Evolutionary conservation across 2,797 vertebrate genomes (phyloP).

Genomic region (Glossophaga mutica): DNA sequence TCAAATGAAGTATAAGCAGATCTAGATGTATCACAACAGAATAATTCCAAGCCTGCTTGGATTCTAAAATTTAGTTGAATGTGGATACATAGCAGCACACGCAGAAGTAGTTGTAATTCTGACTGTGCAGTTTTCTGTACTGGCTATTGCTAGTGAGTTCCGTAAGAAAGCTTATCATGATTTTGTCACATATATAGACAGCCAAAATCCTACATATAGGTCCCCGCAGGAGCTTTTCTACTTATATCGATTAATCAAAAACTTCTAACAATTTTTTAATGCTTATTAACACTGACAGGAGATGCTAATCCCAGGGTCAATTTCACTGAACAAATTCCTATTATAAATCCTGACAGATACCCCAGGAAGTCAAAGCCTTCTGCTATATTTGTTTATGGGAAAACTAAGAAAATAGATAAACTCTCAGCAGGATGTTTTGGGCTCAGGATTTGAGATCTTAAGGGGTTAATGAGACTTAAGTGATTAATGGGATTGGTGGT

Average conservation of each 20-base stretch:
- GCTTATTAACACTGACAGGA: not conserved
- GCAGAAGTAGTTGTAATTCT: not conserved
- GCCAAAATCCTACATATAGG: not conserved
- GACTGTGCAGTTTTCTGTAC: not conserved
- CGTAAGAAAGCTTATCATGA: not conserved
- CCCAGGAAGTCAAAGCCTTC: not conserved
- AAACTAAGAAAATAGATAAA: not conserved
- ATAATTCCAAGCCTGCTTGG: not conserved
- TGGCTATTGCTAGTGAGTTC: not conserved
- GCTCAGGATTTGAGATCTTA: not conserved
- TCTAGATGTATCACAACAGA: not conserved
- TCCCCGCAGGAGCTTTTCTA: slow-evolving; percentile 1
- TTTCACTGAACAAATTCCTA: not conserved
- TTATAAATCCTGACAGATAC: not conserved
- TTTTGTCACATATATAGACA: not conserved
- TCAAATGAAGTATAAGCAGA: not conserved
- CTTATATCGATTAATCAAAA: not conserved
- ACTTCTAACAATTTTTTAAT: not conserved
- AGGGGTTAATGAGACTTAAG: not conserved
- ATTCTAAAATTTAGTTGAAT: not conserved
- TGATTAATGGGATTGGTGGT: not conserved
- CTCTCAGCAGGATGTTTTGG: not conserved
- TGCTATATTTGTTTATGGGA: not conserved
- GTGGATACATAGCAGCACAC: not conserved
- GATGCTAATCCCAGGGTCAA: not conserved